These are phyloP conservation scores for Lacanobia wlatinum DNA, from an alignment of 2,888 invertebrate genomes.

Conservation along the genomic window DNA sequence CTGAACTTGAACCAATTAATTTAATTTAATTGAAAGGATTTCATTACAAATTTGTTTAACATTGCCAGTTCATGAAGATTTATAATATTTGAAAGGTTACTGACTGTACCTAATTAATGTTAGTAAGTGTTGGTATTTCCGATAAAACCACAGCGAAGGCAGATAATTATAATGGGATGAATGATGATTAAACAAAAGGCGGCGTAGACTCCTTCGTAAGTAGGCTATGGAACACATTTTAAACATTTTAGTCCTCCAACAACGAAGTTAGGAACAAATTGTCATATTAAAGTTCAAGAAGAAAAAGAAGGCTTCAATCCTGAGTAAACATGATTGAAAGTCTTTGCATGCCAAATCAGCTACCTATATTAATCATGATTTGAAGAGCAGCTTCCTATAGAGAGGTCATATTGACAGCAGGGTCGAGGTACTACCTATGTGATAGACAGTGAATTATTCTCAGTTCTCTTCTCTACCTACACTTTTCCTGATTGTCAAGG, in stretches of 20 bases:
- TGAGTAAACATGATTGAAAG: too few species aligned
- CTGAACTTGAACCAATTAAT: conserved; percentile 12
- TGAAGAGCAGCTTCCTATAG: conserved; percentile 1
- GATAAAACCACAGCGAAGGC: background rate
- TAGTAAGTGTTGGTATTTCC: background rate
- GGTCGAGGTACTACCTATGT: too few species aligned
- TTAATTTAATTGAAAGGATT: background rate
- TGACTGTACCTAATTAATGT: too few species aligned
- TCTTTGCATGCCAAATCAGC: background rate
- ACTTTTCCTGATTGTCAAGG: conserved; percentile 23
- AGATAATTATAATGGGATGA: background rate
- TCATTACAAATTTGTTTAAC: background rate
- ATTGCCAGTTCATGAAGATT: too few species aligned
- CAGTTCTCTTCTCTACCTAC: too few species aligned
- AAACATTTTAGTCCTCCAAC: background rate
- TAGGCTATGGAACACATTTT: too few species aligned
- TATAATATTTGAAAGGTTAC: too few species aligned
- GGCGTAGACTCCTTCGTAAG: background rate
- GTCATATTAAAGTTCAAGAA: too few species aligned
- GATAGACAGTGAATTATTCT: conserved; percentile 11
- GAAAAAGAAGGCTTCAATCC: too few species aligned
- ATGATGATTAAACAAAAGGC: background rate
- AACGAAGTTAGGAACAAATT: too few species aligned
- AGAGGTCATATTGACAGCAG: conserved; percentile 3
- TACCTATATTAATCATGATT: background rate